phyloP scores from a whole-genome alignment of 2,113 vertebrate species.

The Promerops cafer region DNA sequence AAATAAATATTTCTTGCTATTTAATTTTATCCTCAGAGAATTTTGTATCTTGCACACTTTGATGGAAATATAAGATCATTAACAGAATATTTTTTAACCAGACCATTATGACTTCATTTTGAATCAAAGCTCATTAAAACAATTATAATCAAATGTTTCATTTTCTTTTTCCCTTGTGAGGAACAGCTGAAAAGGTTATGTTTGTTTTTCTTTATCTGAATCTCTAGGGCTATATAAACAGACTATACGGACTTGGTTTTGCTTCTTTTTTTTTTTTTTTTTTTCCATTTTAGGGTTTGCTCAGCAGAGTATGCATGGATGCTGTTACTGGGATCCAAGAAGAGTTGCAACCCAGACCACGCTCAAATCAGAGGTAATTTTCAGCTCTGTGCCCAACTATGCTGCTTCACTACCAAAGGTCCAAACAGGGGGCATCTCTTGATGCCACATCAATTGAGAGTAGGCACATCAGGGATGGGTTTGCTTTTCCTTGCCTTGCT shows the following conservation, averaged over 20 bases:
- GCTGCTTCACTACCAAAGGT: neutral
- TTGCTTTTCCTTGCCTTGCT: neutral
- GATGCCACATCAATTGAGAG: accelerated
- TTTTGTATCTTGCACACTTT: slow-evolving; percentile 70
- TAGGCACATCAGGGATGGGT: accelerated
- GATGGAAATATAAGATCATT: slow-evolving; percentile 79
- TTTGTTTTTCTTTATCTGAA: slow-evolving; percentile 79
- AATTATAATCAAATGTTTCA: slow-evolving; percentile 84
- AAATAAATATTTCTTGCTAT: slow-evolving; percentile 67
- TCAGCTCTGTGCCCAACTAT: accelerated
- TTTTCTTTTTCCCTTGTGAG: slow-evolving; percentile 77
- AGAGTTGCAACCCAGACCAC: neutral
- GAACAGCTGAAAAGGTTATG: slow-evolving; percentile 81
- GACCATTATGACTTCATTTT: slow-evolving; percentile 77
- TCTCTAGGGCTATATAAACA: slow-evolving; percentile 73
- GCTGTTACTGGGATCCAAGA: neutral
- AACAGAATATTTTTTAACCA: slow-evolving; percentile 74
- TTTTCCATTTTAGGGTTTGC: slow-evolving; percentile 44
- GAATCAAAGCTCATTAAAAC: slow-evolving; percentile 82
- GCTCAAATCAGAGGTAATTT: neutral
- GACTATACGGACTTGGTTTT: slow-evolving; percentile 60
- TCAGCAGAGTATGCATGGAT: neutral
- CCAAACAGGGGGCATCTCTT: neutral
- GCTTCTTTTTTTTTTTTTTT: slow-evolving; percentile 65
- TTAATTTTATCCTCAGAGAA: slow-evolving; percentile 75